Evolutionary conservation across 2,888 invertebrate genomes (phyloP).

Genomic region (Willowsia nigromaculata): DNA sequence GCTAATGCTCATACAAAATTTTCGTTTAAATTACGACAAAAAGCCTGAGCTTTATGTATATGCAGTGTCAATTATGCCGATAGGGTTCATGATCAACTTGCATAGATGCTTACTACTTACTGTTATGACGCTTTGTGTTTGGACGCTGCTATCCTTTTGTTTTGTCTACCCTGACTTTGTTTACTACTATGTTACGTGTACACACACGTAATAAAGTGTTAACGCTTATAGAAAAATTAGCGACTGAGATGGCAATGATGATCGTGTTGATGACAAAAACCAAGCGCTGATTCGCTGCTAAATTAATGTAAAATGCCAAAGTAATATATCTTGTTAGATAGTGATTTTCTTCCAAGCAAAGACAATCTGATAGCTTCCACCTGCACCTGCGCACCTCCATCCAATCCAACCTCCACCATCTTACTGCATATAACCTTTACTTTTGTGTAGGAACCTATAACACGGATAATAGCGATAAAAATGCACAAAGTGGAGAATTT

Average conservation of each 20-base stretch:
- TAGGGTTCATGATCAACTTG: slow-evolving; percentile 3
- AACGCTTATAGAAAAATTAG: neutral
- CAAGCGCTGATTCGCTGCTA: neutral
- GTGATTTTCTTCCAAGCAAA: neutral
- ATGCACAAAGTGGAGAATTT: neutral
- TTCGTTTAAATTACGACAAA: too few species aligned
- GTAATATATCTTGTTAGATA: neutral
- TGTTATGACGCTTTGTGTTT: neutral
- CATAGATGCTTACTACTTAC: neutral
- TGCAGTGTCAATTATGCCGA: neutral
- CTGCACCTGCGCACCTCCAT: too few species aligned
- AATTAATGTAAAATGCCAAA: neutral
- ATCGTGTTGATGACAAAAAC: neutral
- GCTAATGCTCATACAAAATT: too few species aligned
- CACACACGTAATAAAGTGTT: neutral
- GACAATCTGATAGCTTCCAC: neutral
- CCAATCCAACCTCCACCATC: too few species aligned
- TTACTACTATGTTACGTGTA: neutral
- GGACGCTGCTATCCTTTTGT: neutral
- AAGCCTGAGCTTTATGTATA: too few species aligned
- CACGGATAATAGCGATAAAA: too few species aligned
- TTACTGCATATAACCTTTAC: too few species aligned
- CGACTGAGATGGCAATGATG: neutral
- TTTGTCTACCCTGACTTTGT: slow-evolving; percentile 2
- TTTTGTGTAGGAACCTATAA: too few species aligned